Evolutionary conservation across 2,888 invertebrate genomes (phyloP).

Genomic region (Brenthis ino): DNA sequence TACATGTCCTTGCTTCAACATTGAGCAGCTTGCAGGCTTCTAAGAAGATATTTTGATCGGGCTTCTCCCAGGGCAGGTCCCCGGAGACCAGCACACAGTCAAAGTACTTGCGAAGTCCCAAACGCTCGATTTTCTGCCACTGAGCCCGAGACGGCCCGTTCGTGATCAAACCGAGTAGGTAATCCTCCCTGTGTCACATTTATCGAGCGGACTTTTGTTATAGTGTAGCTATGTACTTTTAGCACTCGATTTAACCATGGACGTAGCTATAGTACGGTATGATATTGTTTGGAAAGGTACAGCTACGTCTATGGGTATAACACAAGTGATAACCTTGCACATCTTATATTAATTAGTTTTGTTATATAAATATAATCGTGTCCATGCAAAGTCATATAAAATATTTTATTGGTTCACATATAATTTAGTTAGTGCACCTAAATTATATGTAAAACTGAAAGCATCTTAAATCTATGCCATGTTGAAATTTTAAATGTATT

Average conservation of each 20-base stretch:
- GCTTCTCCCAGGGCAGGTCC: constrained; percentile 93
- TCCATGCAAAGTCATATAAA: constrained; percentile 66
- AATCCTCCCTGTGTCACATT: constrained; percentile 85
- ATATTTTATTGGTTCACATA: constrained; percentile 45
- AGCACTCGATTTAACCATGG: constrained; percentile 60
- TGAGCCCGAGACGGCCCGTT: constrained; percentile 93
- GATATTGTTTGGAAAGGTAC: constrained; percentile 1
- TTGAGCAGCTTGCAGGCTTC: constrained; percentile 89
- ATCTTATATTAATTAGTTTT: neutral
- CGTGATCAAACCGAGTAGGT: constrained; percentile 90
- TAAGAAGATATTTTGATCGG: constrained; percentile 90
- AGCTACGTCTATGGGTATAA: constrained; percentile 4
- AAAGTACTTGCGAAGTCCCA: constrained; percentile 87
- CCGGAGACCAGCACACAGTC: constrained; percentile 91
- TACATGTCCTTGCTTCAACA: constrained; percentile 88
- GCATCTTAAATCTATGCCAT: constrained; percentile 54
- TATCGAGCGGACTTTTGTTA: constrained; percentile 74
- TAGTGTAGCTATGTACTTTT: constrained; percentile 69
- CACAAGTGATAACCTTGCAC: constrained; percentile 19
- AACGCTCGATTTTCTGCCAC: constrained; percentile 92
- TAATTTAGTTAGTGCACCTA: constrained; percentile 58
- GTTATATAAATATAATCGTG: neutral
- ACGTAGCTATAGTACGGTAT: neutral
- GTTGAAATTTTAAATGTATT: constrained; percentile 49
- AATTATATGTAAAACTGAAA: constrained; percentile 61